Evolutionary conservation across 2,797 vertebrate genomes (phyloP).

Genomic region (Enteromius fasciolatus): DNA sequence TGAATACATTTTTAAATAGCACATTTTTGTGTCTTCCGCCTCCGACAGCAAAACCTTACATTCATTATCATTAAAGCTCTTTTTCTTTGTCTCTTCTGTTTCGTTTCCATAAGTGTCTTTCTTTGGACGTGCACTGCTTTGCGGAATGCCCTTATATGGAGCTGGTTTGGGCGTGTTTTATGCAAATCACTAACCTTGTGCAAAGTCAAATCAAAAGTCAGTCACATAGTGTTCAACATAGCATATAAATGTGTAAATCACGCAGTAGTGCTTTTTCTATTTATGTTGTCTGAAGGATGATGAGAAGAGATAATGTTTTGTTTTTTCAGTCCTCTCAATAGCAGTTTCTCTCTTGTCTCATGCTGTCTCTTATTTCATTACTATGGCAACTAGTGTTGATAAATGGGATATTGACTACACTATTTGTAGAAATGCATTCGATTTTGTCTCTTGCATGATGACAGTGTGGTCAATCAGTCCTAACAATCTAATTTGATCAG

Average conservation of each 20-base stretch:
- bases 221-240: not conserved
- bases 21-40: too few species aligned
- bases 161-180: too few species aligned
- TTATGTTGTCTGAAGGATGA: not conserved
- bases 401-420: not conserved
- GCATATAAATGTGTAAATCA: not conserved
- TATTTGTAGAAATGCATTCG: not conserved
- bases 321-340: slow-evolving; percentile 1
- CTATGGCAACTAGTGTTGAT: slow-evolving; percentile 17
- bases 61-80: too few species aligned
- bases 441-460: not conserved
- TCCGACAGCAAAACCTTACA: too few species aligned
- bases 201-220: too few species aligned
- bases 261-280: not conserved
- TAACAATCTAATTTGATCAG: not conserved
- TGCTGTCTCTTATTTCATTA: not conserved
- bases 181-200: too few species aligned
- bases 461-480: not conserved
- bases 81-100: too few species aligned
- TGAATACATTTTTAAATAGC: too few species aligned
- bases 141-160: too few species aligned
- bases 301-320: not conserved
- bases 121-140: too few species aligned
- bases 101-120: too few species aligned
- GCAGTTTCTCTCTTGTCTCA: not conserved